phyloP scores from a whole-genome alignment of 2,888 invertebrate genomes.

The Coremacera marginata region DNA sequence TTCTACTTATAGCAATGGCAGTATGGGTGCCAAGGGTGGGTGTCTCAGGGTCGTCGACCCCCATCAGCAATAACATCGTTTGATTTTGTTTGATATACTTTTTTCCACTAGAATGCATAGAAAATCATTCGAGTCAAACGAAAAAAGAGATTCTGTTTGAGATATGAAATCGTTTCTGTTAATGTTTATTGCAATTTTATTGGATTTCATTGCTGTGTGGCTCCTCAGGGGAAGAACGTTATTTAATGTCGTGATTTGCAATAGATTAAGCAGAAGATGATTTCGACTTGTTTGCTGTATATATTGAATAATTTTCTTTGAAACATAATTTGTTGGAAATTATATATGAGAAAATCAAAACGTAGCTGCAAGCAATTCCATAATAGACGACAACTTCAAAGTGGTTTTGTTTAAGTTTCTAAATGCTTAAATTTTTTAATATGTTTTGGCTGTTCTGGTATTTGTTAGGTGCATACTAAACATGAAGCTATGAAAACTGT shows the following conservation, averaged over 20 bases:
- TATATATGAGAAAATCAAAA: neutral
- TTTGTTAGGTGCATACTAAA: too few species aligned
- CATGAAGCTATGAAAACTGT: too few species aligned
- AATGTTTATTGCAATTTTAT: conserved; percentile 33
- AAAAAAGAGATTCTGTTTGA: conserved; percentile 6
- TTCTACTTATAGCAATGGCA: neutral
- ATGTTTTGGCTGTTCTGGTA: too few species aligned
- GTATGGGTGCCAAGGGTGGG: neutral
- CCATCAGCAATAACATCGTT: too few species aligned
- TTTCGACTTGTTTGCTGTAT: neutral
- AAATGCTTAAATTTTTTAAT: too few species aligned
- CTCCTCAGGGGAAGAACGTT: conserved; percentile 9
- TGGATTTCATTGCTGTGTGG: conserved; percentile 2
- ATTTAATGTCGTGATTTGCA: conserved; percentile 26
- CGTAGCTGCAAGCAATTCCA: too few species aligned
- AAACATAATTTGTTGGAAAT: neutral
- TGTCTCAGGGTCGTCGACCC: neutral
- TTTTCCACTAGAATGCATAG: conserved; percentile 25
- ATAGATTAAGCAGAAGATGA: conserved; percentile 24
- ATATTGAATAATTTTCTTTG: neutral
- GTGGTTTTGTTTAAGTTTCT: too few species aligned
- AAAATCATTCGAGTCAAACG: conserved; percentile 12
- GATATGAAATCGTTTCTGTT: conserved; percentile 25
- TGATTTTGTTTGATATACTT: neutral
- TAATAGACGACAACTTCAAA: too few species aligned